Evolutionary conservation across 2,797 vertebrate genomes (phyloP).

Genomic region (Numenius phaeopus): DNA sequence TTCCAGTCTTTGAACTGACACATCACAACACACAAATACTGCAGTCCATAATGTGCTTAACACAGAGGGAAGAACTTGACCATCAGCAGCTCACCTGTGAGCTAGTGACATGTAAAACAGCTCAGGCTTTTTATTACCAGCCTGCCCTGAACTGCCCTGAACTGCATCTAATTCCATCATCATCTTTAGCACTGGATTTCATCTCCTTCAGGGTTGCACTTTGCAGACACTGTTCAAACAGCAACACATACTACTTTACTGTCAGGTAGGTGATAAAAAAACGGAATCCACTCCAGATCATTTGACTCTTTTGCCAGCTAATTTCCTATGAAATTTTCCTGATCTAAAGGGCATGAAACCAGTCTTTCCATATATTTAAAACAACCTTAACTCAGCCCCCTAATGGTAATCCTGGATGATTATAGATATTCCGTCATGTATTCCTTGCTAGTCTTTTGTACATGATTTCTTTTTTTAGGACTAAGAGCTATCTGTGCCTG

Average conservation of each 20-base stretch:
- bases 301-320: background rate
- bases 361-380: background rate
- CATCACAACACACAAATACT: background rate
- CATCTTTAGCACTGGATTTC: background rate
- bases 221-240: background rate
- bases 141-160: background rate
- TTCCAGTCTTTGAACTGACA: background rate
- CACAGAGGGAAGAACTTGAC: background rate
- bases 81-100: background rate
- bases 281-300: background rate
- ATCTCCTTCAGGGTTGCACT: background rate
- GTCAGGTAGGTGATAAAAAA: background rate
- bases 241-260: background rate
- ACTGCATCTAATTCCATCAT: background rate
- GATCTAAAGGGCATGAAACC: background rate
- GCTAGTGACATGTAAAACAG: background rate
- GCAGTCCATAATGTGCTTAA: background rate
- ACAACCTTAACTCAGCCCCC: background rate
- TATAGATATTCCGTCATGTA: background rate
- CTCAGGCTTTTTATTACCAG: background rate
- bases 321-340: background rate
- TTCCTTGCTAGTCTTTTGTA: background rate
- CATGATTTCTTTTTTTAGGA: background rate
- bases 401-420: background rate
- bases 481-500: background rate